Evolutionary conservation across 2,888 invertebrate species (phyloP).

Genomic region (Carterocephalus palaemon): DNA sequence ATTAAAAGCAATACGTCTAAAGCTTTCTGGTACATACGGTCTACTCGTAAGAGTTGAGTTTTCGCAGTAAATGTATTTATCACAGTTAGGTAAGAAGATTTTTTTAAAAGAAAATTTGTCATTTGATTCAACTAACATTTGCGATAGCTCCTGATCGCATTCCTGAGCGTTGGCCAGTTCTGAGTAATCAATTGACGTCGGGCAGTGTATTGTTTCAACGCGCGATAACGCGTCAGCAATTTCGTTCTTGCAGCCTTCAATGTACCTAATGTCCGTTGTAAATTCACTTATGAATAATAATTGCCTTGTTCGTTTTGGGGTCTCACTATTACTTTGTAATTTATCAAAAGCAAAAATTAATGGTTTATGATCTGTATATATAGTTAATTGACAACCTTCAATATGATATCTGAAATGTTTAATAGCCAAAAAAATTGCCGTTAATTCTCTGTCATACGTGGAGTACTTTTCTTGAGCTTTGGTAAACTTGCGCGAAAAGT

Average conservation of each 20-base stretch:
- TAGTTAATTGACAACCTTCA: conserved; percentile 22
- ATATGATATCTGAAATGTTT: conserved; percentile 25
- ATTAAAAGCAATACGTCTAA: conserved; percentile 1
- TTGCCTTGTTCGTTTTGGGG: neutral
- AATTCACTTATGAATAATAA: conserved; percentile 36
- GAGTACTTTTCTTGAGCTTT: conserved; percentile 13
- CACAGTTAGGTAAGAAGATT: neutral
- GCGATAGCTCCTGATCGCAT: neutral
- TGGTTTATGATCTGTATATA: conserved; percentile 28
- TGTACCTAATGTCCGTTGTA: conserved; percentile 39
- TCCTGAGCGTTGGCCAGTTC: neutral
- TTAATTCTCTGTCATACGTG: conserved; percentile 26
- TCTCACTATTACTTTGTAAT: too few species aligned
- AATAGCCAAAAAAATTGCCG: conserved; percentile 27
- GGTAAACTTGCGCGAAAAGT: too few species aligned
- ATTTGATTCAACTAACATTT: neutral
- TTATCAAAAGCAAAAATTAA: too few species aligned
- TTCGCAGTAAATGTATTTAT: conserved; percentile 11
- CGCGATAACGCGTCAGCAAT: conserved; percentile 40
- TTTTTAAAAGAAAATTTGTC: neutral
- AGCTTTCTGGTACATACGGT: conserved; percentile 15
- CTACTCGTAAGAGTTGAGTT: neutral
- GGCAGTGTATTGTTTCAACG: conserved; percentile 10
- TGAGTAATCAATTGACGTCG: neutral
- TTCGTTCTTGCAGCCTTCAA: conserved; percentile 36